Conservation (phyloP, 2,888 invertebrate species). For the Lordiphosa fenestrarum region DNA sequence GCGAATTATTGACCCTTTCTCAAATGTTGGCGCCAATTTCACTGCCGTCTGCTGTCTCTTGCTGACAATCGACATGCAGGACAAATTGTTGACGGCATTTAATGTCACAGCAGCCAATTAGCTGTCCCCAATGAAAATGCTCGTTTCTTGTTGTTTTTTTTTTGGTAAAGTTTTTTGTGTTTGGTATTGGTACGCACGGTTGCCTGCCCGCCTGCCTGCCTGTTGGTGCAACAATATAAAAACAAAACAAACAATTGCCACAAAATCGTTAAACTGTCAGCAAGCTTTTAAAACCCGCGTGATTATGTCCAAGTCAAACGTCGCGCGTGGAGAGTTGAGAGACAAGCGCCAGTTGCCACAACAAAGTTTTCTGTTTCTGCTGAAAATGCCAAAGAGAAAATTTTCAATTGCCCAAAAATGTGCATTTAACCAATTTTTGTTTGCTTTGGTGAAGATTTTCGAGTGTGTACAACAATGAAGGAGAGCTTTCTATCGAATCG, state of each 20-base stretch:
- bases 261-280: conserved; percentile 78
- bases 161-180: conserved; percentile 35
- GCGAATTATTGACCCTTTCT: conserved; percentile 67
- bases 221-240: conserved; percentile 45
- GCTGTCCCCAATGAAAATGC: conserved; percentile 71
- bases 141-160: conserved; percentile 39
- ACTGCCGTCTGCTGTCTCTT: conserved; percentile 39
- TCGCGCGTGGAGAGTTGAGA: conserved; percentile 32
- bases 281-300: conserved; percentile 72
- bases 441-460: conserved; percentile 16
- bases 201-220: conserved; percentile 39
- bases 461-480: conserved; percentile 1
- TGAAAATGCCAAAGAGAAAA: conserved; percentile 52
- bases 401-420: conserved; percentile 61
- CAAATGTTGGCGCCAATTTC: conserved; percentile 69
- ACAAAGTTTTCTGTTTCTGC: conserved; percentile 38
- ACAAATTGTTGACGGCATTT: conserved; percentile 76
- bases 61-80: conserved; percentile 71
- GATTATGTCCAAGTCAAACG: conserved; percentile 62
- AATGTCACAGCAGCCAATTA: conserved; percentile 76
- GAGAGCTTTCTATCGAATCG: no score
- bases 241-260: conserved; percentile 69
- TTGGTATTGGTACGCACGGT: conserved; percentile 63
- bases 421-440: conserved; percentile 31
- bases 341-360: conserved; percentile 68